Base-by-base conservation (phyloP, 2,113 vertebrate genomes). In the Chrysemys picta region DNA sequence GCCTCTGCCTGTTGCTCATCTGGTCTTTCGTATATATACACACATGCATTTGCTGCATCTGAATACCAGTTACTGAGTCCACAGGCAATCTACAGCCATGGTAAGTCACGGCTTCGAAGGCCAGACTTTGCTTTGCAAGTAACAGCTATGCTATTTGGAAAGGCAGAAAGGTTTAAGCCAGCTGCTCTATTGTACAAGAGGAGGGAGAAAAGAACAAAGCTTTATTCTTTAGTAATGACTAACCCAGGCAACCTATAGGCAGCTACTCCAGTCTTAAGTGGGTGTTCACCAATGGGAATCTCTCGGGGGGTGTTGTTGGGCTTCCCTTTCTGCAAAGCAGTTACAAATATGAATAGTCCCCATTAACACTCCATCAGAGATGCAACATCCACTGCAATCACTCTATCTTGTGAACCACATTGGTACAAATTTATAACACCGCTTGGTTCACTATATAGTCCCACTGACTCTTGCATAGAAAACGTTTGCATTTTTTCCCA, bases 161-260 rank as follows among this genome's bases (percentile, higher is more conserved):
- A 47, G 38, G n/a, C 72, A 16, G 25, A 78, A 14, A 7, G 31
- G 87, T 4, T 13, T 7, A 6, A 0, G 52, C 82, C 35, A 1
- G 88, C 42, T 4, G 84, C 54, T 29, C 1, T 27, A 1, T 50
- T 42, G 54, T 31, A 25, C 0, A 27, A 3, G 78, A 2, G 75
- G 45, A 62, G 78, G 91, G 38, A 69, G 65, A 27, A 79, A 27
- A 82, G 72, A 93, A 84, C 87, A 5, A 82, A 4, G 92, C 88
- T 75, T n/a, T 9, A 52, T 1, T 8, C 57, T 1, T 62, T 1
- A 89, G 97, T 95, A 97, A 96, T 96, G 0, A 95, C 76, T 97
- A 97, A 97, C 90, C 1, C 62, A 0, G 35, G 42, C 2, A 47
- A 92, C 47, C 88, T 0, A 1, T 16, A 10, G 27, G 83, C 92